These are phyloP conservation scores for Passer domesticus DNA, from an alignment of 2,113 vertebrate genomes.

Conservation along the genomic window DNA sequence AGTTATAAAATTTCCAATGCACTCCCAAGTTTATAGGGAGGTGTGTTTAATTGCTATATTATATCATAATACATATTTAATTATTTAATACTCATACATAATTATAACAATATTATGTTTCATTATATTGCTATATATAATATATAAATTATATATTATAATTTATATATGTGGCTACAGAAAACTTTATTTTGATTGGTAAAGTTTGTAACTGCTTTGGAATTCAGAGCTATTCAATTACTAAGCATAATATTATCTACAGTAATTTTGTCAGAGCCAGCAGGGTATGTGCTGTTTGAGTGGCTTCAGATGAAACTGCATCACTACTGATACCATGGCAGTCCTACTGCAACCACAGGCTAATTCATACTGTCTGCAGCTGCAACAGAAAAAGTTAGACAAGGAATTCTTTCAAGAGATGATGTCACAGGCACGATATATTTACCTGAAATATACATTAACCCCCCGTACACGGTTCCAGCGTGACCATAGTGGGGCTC, in stretches of 20 bases:
- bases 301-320: neutral
- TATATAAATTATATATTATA: neutral
- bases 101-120: neutral
- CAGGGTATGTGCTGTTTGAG: neutral
- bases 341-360: neutral
- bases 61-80: neutral
- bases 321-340: neutral
- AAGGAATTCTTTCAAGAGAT: neutral
- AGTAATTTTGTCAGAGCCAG: neutral
- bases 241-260: neutral
- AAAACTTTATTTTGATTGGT: neutral
- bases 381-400: neutral
- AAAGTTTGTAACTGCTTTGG: neutral
- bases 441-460: conserved; percentile 98
- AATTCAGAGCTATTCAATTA: neutral
- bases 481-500: conserved; percentile 98
- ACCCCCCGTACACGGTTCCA: conserved; percentile 94
- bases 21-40: neutral
- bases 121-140: neutral
- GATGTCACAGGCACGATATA: neutral
- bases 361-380: neutral
- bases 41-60: neutral
- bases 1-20: neutral
- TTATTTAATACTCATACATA: neutral
- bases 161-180: neutral